Conservation (phyloP, 2,113 vertebrate genomes). For the Ochotona curzoniae region DNA sequence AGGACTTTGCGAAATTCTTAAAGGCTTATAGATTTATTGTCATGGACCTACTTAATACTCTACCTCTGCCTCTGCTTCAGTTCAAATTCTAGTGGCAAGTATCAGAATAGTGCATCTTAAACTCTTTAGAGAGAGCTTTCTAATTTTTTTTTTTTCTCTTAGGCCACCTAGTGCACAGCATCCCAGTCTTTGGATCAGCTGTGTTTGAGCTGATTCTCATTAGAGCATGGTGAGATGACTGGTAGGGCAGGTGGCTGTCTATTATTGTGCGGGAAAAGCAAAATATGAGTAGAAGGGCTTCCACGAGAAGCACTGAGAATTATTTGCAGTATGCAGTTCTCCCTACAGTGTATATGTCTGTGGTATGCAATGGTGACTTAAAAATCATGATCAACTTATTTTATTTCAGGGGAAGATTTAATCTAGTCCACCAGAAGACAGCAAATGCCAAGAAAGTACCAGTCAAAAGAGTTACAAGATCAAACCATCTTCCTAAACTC, state of each 20-base stretch:
- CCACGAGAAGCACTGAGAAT: background rate
- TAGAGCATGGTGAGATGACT: background rate
- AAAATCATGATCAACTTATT: conserved; percentile 69
- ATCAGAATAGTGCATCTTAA: background rate
- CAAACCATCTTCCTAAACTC: conserved; percentile 88
- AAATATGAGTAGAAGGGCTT: background rate
- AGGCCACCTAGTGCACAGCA: too few species aligned
- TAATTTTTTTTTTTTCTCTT: background rate
- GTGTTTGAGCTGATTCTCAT: background rate
- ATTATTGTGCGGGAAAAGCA: background rate
- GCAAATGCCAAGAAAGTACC: conserved; percentile 80
- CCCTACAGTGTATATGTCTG: background rate
- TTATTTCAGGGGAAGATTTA: conserved; percentile 83
- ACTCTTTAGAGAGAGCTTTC: background rate
- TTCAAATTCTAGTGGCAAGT: background rate
- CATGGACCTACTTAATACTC: background rate
- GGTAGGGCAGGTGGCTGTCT: background rate
- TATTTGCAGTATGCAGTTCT: conserved; percentile 10
- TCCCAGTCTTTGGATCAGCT: background rate
- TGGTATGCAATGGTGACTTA: conserved; percentile 29
- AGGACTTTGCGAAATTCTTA: background rate
- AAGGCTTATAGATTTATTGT: background rate
- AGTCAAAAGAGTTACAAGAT: conserved; percentile 83
- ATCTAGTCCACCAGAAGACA: conserved; percentile 78
- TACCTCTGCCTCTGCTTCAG: background rate